Conservation (phyloP, 2,113 vertebrate species). For the Eulacestoma nigropectus region DNA sequence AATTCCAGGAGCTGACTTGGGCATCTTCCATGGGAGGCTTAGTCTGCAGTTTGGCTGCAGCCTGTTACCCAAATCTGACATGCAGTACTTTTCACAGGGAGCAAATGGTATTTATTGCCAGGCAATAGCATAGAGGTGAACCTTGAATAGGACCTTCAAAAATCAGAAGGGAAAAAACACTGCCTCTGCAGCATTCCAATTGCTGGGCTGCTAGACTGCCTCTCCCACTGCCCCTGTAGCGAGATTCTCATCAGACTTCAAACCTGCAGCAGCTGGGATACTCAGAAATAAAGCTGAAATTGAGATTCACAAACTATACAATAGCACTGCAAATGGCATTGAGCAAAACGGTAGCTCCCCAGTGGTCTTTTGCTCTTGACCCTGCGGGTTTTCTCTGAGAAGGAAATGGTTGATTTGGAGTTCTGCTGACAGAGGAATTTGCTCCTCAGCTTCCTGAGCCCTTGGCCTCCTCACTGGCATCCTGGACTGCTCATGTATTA, state of each 20-base stretch:
- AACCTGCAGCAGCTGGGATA: not conserved
- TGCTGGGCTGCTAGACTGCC: not conserved
- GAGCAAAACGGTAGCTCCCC: not conserved
- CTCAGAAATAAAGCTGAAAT: not conserved
- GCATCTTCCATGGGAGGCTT: not conserved
- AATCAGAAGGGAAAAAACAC: not conserved
- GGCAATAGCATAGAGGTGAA: not conserved
- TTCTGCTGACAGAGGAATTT: not conserved
- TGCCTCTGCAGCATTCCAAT: not conserved
- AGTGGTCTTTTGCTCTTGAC: not conserved
- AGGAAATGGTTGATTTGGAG: not conserved
- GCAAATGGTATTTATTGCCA: not conserved
- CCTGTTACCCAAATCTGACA: not conserved
- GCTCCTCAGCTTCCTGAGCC: not conserved
- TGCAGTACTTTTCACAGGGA: not conserved
- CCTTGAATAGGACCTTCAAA: not conserved
- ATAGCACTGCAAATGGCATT: not conserved
- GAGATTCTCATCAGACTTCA: not conserved
- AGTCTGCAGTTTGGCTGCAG: not conserved
- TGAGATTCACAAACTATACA: not conserved
- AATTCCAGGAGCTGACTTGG: not conserved
- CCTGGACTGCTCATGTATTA: not conserved
- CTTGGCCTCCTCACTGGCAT: not conserved
- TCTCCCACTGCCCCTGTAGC: not conserved
- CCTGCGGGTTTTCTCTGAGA: not conserved